Evolutionary conservation across 2,797 vertebrate species (phyloP), one percentile per base, ranked within the genome.

Genomic region (Nothura maculosa): DNA sequence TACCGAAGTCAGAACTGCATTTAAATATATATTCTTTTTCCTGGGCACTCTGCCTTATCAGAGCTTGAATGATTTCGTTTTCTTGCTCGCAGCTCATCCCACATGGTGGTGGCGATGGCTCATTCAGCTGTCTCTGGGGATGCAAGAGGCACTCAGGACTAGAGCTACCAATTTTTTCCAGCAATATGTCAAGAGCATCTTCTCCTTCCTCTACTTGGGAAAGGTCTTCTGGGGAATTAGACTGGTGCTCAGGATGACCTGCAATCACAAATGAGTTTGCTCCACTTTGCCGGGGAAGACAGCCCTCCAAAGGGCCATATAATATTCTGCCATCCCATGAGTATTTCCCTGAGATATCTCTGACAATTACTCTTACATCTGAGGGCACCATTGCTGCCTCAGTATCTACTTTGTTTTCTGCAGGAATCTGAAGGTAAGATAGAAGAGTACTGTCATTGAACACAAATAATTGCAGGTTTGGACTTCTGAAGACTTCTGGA

Each of bases 321-420:
- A 99, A 97, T 72, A 99, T 96, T 3, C 96, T 97, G 47, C 99
- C 98, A 40, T 99, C 99, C 99, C 99, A 99, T 2, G 99, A 99
- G 96, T 99, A 99, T 91, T 99, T 99, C 92, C 99, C 99, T 14
- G 99, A 99, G 97, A 99, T 99, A 94, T 99, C 99, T 52, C 99
- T 97, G 75, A 99, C 98, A 24, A 99, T 99, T 58, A 99, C 97
- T 10, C 99, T 98, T 34, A 99, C 99, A 12, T 99, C 98, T 0
- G 99, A 97, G 50, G 97, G 96, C 5, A 94, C 10, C 0, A 94
- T 96, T 2, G 96, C 96, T 9, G 97, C 94, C 45, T 97, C 97
- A 1, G 84, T 5, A 2, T 89, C 98, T 3, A 76, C 47, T 4
- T 52, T 96, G 2, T 83, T 97, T 83, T 98, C 98, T 0, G 98